Evolutionary conservation across 2,113 vertebrate genomes (phyloP).

Genomic region (Leucopsar rothschildi): DNA sequence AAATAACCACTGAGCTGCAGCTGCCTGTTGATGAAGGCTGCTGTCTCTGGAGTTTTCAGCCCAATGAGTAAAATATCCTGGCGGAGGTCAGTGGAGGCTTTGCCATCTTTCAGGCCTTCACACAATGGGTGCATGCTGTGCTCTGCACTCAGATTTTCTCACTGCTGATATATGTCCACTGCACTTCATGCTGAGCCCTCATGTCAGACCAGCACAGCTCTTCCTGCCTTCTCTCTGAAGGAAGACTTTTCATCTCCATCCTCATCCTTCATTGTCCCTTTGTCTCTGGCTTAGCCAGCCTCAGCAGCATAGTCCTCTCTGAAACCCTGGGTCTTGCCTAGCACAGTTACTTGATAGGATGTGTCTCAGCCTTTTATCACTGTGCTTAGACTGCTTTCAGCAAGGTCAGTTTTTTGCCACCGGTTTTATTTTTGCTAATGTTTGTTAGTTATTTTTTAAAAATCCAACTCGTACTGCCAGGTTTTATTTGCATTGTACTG

Average conservation of each 20-base stretch:
- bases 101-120: background rate
- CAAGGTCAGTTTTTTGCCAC: background rate
- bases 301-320: background rate
- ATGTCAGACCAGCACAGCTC: background rate
- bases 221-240: background rate
- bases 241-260: background rate
- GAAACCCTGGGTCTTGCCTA: background rate
- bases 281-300: background rate
- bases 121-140: accelerated
- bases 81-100: background rate
- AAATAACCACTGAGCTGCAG: background rate
- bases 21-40: background rate
- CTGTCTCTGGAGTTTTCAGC: background rate
- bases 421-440: background rate
- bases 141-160: background rate
- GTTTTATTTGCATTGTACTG: background rate
- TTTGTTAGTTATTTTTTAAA: background rate
- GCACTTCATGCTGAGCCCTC: background rate
- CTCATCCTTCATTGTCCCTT: background rate
- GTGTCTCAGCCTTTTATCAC: background rate
- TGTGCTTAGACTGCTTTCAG: background rate
- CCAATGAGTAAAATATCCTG: background rate
- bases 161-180: background rate
- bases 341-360: background rate
- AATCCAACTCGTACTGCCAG: background rate